A percentile compares a stretch with the other conserved stretches of the same genome.
These are phyloP conservation scores for Epinephelus fuscoguttatus DNA, from an alignment of 2,113 vertebrate species.

Conservation along the genomic window DNA sequence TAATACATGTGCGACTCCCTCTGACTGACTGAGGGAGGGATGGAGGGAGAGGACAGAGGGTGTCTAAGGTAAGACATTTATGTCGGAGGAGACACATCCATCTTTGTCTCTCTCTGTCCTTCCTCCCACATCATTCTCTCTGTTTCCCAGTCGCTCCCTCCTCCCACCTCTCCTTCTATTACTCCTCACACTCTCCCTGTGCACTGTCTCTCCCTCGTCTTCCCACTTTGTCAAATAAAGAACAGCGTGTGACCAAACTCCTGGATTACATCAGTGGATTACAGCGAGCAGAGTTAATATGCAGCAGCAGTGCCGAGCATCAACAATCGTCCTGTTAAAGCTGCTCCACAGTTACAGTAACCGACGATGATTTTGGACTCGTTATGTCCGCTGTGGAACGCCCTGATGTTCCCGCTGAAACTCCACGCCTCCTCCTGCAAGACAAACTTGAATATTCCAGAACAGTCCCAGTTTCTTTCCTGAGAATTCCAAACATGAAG, in stretches of 20 bases:
- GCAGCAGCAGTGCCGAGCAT: not conserved
- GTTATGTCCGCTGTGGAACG: too few relatives aligned
- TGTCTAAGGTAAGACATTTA: slow-evolving; percentile 56
- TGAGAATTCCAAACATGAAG: not conserved
- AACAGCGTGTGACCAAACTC: not conserved
- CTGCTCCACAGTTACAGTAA: not conserved
- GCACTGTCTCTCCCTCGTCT: not conserved
- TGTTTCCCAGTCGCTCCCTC: not conserved
- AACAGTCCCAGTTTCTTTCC: not conserved
- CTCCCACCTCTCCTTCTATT: not conserved
- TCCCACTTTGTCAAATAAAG: not conserved
- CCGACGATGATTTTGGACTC: slow-evolving; percentile 4
- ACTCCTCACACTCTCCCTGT: not conserved
- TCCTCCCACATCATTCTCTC: not conserved
- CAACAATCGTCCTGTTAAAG: not conserved
- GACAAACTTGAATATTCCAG: too few relatives aligned
- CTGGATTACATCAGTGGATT: not conserved
- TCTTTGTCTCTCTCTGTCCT: not conserved
- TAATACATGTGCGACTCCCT: slow-evolving; percentile 16
- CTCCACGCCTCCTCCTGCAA: too few relatives aligned
- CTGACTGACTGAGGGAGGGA: not conserved
- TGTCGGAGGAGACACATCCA: slow-evolving; percentile 1
- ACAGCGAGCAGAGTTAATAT: not conserved
- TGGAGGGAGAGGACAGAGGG: slow-evolving; percentile 26
- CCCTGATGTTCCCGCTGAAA: not conserved